These are phyloP conservation scores for Thalassophryne amazonica DNA, from an alignment of 2,797 vertebrate genomes.

Conservation along the genomic window DNA sequence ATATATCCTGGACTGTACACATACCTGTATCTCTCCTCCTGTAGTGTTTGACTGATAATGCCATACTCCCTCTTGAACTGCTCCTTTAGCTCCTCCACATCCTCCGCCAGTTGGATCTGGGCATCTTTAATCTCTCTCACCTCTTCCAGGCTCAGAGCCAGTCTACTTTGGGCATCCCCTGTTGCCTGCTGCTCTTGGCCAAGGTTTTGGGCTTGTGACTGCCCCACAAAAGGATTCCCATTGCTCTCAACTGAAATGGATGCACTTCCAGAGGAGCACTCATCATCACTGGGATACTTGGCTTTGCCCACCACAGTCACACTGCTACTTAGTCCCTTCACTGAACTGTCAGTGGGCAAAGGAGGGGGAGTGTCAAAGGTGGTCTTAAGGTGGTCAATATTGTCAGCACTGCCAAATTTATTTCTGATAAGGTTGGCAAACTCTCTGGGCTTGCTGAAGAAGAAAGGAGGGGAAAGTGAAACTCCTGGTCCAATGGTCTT, in stretches of 20 bases:
- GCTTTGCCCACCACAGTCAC: conserved; percentile 86
- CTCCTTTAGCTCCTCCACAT: conserved; percentile 85
- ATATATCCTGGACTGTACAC: neutral
- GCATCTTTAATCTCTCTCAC: conserved; percentile 86
- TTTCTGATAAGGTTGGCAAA: conserved; percentile 95
- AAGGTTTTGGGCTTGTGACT: conserved; percentile 67
- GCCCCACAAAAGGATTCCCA: conserved; percentile 71
- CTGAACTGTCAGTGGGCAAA: conserved; percentile 74
- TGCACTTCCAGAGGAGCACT: conserved; percentile 88
- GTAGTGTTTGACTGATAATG: conserved; percentile 86
- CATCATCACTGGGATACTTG: conserved; percentile 91
- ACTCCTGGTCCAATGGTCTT: conserved; percentile 88
- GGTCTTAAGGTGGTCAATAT: conserved; percentile 90
- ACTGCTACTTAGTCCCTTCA: conserved; percentile 85
- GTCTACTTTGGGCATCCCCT: conserved; percentile 67
- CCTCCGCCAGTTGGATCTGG: conserved; percentile 86
- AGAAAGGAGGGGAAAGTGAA: conserved; percentile 90
- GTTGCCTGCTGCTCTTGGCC: conserved; percentile 61
- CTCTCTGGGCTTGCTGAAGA: conserved; percentile 92
- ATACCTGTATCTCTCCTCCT: conserved; percentile 93
- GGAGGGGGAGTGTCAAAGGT: conserved; percentile 79
- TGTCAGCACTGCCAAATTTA: conserved; percentile 96
- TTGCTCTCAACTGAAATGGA: conserved; percentile 92
- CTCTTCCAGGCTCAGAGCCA: conserved; percentile 82
- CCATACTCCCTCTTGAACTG: conserved; percentile 87